Base-by-base conservation (phyloP, 2,888 invertebrate species). In the Drosophila quinaria region DNA sequence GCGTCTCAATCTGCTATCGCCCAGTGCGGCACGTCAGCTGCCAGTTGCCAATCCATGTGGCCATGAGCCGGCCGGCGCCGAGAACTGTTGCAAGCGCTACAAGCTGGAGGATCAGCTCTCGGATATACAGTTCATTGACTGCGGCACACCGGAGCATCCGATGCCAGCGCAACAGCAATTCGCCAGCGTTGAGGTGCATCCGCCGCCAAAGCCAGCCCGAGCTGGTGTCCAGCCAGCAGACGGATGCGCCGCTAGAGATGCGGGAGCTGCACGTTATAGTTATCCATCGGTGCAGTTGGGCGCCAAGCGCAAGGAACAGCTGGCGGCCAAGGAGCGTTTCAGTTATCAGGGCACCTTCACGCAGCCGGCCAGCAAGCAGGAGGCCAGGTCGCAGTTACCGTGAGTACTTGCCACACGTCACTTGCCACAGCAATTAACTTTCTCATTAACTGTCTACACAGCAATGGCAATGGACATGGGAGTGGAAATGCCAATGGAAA, bases 41-140 rank as follows among this genome's bases (percentile, higher is more conserved):
- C 84, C 82, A 1, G 31, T 42, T 31, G 31, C 49, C 25, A 76
- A 58, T 58, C 78, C 74, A 46, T 58, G 91, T 55, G 82, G 89
- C 19, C 90, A 91, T 56, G 80, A 89, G 19, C 84, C 87, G 1
- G 87, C 87, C 31, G 88, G 91, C 10, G 94, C 94, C 56, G 93
- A 93, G 90, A 93, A 93, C 81, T 94, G 94, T 68, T 93, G 95
- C 61, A 95, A 95, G 72, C 94, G 96, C 0, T 95, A 95, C 6
- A 94, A 96, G 54, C 92, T 97, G 0, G 97, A 97, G 83, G 96
- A 96, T 91, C 96, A 96, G 86, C 93, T 97, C 6, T 95, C 96
- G 0, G 95, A 96, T 81, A 95, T 97, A 73, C 95, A 96, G 64
- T 97, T 95, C 93, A 97, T 97, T 78, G 97, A 97, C 92, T 96